These are phyloP conservation scores for Lithophane semibrunnea DNA, from an alignment of 2,888 invertebrate species.

Conservation along the genomic window DNA sequence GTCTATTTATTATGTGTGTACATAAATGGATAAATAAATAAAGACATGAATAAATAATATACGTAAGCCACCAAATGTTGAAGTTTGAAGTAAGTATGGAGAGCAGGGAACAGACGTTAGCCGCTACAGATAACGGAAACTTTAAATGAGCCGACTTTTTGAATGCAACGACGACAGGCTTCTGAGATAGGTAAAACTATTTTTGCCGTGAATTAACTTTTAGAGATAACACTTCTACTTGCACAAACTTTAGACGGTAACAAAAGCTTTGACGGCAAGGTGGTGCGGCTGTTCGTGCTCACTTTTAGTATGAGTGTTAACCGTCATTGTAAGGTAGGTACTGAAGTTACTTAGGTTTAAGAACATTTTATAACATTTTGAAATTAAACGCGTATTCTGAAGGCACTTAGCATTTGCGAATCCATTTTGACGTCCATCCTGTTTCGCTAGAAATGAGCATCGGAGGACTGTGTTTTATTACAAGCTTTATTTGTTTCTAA, in stretches of 20 bases:
- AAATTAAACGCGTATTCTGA: constrained; percentile 11
- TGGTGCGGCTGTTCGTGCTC: constrained; percentile 8
- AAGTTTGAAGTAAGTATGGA: constrained; percentile 26
- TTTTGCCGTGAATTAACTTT: constrained; percentile 33
- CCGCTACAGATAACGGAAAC: constrained; percentile 25
- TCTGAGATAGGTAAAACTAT: constrained; percentile 28
- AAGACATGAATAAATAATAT: not conserved
- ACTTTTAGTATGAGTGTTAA: constrained; percentile 19
- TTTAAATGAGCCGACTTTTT: constrained; percentile 48
- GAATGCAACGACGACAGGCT: constrained; percentile 23
- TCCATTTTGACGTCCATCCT: not conserved
- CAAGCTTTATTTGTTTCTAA: not conserved
- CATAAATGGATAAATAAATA: too few species aligned
- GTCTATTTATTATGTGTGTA: too few species aligned
- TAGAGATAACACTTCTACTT: constrained; percentile 11
- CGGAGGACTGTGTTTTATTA: not conserved
- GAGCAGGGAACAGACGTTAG: constrained; percentile 22
- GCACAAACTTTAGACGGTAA: not conserved
- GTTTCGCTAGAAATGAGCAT: not conserved
- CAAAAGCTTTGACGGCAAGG: not conserved
- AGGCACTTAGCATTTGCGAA: not conserved
- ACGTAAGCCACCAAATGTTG: constrained; percentile 22
- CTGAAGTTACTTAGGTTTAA: constrained; percentile 42
- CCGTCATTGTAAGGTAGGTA: constrained; percentile 8
- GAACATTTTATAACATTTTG: constrained; percentile 10